Conservation (phyloP, 1,140 invertebrate genomes). For the Pseudomyrmex sp. region DNA sequence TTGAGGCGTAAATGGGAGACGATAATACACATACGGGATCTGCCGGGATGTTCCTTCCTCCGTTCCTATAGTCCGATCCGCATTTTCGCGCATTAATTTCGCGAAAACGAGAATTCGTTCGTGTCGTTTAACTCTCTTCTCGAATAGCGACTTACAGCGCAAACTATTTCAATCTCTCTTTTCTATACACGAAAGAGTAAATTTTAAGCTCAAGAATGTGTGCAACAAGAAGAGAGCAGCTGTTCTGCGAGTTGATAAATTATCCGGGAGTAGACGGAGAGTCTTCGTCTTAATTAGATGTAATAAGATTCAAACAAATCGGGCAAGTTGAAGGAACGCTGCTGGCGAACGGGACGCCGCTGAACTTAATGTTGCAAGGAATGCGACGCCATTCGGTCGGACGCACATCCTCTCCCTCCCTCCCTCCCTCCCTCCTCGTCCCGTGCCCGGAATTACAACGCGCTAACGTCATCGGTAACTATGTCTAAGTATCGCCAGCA, state of each 20-base stretch:
- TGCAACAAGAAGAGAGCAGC: not conserved
- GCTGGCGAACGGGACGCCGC: not conserved
- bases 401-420: not conserved
- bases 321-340: not conserved
- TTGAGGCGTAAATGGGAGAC: conserved; percentile 9
- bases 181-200: not conserved
- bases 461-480: conserved; percentile 50
- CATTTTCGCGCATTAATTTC: conserved; percentile 1
- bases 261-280: not conserved
- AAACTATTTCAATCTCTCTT: too few species aligned
- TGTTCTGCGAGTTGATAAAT: not conserved
- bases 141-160: too few species aligned
- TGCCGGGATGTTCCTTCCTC: not conserved
- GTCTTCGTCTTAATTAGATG: conserved; percentile 12
- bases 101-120: too few species aligned
- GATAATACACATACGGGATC: conserved; percentile 11
- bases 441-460: conserved; percentile 18
- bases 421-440: too few species aligned
- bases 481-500: conserved; percentile 49
- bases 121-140: too few species aligned
- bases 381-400: conserved; percentile 16
- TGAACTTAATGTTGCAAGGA: conserved; percentile 26
- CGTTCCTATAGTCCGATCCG: not conserved
- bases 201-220: not conserved
- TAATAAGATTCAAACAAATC: conserved; percentile 28